Conservation (phyloP, 2,888 invertebrate species). For the Hirudinaria manillensis region DNA sequence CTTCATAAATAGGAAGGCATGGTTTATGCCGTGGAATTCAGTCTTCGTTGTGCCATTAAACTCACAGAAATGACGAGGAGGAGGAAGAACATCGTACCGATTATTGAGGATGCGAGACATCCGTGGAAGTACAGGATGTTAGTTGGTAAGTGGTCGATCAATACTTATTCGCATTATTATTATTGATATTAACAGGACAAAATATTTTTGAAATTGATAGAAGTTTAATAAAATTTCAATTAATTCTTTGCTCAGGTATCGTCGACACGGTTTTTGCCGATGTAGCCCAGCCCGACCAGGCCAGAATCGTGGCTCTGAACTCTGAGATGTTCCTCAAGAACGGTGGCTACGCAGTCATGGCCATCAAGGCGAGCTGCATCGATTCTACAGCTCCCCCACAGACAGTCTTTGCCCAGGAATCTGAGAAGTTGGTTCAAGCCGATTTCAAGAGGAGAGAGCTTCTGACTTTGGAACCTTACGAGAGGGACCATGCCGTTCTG, state of each 20-base stretch:
- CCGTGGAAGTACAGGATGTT: slow-evolving; percentile 99
- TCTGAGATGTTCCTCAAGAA: slow-evolving; percentile 92
- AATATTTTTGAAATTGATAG: too few species aligned
- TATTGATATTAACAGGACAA: too few species aligned
- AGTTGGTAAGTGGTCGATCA: slow-evolving; percentile 61
- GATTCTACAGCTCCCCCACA: slow-evolving; percentile 97
- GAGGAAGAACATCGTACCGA: slow-evolving; percentile 94
- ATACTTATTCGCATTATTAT: too few species aligned
- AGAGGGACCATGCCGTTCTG: slow-evolving; percentile 96
- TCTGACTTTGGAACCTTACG: slow-evolving; percentile 95
- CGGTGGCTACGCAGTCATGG: slow-evolving; percentile 95
- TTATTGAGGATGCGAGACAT: slow-evolving; percentile 97
- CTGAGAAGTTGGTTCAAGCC: slow-evolving; percentile 88
- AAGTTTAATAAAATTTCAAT: too few species aligned
- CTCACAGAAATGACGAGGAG: slow-evolving; percentile 96
- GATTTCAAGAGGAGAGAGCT: slow-evolving; percentile 97
- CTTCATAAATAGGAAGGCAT: slow-evolving; percentile 73
- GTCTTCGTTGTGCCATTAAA: slow-evolving; percentile 89
- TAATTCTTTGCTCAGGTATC: slow-evolving; percentile 62
- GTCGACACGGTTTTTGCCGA: slow-evolving; percentile 97
- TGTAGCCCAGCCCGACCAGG: slow-evolving; percentile 98
- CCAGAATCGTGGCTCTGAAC: slow-evolving; percentile 91
- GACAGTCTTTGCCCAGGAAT: slow-evolving; percentile 94
- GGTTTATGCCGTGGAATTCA: slow-evolving; percentile 98
- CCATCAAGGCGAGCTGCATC: slow-evolving; percentile 96